Base-by-base conservation (phyloP, 2,797 vertebrate species). In the Argyrosomus regius region DNA sequence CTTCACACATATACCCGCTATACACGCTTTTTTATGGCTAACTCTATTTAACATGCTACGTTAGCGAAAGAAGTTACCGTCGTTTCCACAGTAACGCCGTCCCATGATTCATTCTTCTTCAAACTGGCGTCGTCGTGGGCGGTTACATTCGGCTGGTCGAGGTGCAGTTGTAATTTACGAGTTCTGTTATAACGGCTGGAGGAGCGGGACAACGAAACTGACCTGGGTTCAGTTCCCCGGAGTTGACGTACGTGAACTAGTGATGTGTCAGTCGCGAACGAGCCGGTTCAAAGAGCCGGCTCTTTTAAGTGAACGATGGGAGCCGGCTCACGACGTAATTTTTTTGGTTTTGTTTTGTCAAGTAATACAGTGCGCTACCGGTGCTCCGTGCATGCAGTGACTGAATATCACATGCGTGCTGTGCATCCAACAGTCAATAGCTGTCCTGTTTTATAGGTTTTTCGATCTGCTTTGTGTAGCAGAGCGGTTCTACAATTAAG, bases 1-100 rank as follows among this genome's bases (percentile, higher is more conserved):
- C 17, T 1, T 12, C 11, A 35, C 39, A 57, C 16, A 35, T 4
- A 8, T 3, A 0, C 13, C 7, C n/a, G 52, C 35, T 35, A 35
- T 7, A 35, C 43, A 31, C 24, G 6, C 31, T 20, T 58, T n/a
- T 4, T 28, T 18, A 5, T 31, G 9, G 43, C 48, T 68, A 48
- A 45, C 59, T 24, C 24, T 53, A 10, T 59, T 31, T 61, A 62
- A 72, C 72, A 80, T 75, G 86, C 83, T 87, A 91, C 46, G 75
- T 84, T 72, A 91, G 86, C 82, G 88, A 87, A 87, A 78, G 16
- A 62, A 72, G 90, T 93, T 94, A 93, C 92, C 92, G 87, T 94
- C 83, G 93, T 94, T 94, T 93, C 92, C 91, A 93, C 91, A 92
- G 93, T 88, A 94, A 94, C 93, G 88, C 54, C 53, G 75, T 90